Conservation (phyloP, 2,888 invertebrate genomes). For the Busseola fusca region DNA sequence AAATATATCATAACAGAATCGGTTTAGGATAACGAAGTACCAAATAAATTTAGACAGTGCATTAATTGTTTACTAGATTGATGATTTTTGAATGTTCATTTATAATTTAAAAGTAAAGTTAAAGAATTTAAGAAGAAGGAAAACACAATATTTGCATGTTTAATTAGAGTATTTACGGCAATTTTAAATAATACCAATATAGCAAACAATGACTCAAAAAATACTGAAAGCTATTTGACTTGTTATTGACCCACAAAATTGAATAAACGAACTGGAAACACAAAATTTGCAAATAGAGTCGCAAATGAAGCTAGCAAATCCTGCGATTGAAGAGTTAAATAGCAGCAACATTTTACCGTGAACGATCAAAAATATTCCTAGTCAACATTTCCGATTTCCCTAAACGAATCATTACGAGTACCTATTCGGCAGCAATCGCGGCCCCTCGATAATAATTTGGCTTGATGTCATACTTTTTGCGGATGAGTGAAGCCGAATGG, state of each 20-base stretch:
- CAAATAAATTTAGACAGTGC: conserved; percentile 13
- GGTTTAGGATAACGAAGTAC: background rate
- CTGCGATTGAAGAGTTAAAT: conserved; percentile 9
- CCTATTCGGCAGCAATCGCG: conserved; percentile 66
- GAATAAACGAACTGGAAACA: background rate
- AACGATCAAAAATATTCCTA: conserved; percentile 47
- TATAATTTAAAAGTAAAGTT: background rate
- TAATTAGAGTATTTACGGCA: background rate
- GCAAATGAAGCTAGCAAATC: conserved; percentile 12
- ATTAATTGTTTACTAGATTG: conserved; percentile 8
- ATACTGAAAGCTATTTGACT: no score
- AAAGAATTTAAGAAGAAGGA: background rate
- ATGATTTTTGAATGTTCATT: background rate
- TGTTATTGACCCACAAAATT: background rate
- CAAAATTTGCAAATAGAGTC: conserved; percentile 5
- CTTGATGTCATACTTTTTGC: conserved; percentile 84
- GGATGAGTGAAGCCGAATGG: conserved; percentile 83
- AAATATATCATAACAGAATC: conserved; percentile 30
- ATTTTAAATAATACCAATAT: background rate
- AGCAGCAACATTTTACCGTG: conserved; percentile 28
- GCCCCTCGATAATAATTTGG: conserved; percentile 81
- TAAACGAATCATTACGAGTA: conserved; percentile 68
- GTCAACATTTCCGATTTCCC: conserved; percentile 50
- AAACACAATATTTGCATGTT: background rate
- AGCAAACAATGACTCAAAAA: background rate